Evolutionary conservation across 2,888 invertebrate species (phyloP).

Genomic region (Dynastes tityus): DNA sequence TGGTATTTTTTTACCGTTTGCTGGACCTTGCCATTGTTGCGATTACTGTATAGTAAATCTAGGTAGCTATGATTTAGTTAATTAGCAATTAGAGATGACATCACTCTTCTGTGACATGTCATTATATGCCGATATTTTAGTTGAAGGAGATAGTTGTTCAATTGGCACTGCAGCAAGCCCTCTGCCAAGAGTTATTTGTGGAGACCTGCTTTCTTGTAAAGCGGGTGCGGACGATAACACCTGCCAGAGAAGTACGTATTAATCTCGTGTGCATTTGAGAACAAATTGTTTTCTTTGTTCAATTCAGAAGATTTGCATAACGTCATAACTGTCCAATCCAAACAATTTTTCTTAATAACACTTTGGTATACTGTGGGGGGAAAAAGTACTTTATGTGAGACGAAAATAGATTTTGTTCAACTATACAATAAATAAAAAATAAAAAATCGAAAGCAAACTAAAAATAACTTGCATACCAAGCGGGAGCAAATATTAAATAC

Average conservation of each 20-base stretch:
- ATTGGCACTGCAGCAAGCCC: conserved; percentile 70
- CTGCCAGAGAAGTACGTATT: conserved; percentile 72
- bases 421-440: no score
- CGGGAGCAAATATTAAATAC: no score
- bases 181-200: conserved; percentile 75
- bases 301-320: no score
- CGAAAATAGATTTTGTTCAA: no score
- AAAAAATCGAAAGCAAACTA: no score
- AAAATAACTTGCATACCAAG: no score
- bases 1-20: conserved; percentile 74
- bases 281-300: background rate
- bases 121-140: conserved; percentile 65
- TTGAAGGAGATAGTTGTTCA: conserved; percentile 71
- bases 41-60: conserved; percentile 75
- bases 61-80: conserved; percentile 66
- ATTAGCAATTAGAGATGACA: background rate
- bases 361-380: no score
- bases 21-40: conserved; percentile 78
- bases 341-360: no score
- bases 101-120: conserved; percentile 6
- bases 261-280: background rate
- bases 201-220: conserved; percentile 73
- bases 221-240: conserved; percentile 61
- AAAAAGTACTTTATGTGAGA: no score
- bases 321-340: no score